These are phyloP conservation scores for Neodontobutis hainanensis DNA, from an alignment of 2,113 vertebrate species.

Conservation along the genomic window DNA sequence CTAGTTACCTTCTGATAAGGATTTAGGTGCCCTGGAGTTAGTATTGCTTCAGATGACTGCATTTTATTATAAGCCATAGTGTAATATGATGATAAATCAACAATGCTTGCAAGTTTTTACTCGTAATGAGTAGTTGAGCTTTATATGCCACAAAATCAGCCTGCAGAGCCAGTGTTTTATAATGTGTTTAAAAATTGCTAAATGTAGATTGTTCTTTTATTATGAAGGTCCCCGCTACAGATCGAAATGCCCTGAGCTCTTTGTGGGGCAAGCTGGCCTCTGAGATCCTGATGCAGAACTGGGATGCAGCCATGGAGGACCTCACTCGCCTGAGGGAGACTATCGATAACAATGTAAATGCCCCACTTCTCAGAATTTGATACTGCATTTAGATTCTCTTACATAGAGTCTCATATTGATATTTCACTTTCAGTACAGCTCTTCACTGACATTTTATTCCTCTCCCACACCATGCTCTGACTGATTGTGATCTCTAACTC, in stretches of 20 bases:
- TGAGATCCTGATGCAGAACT: constrained; percentile 98
- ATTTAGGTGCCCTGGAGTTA: no score
- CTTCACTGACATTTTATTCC: constrained; percentile 57
- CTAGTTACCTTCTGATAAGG: constrained; percentile 48
- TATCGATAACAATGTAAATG: constrained; percentile 97
- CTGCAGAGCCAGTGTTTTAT: no score
- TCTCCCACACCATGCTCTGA: constrained; percentile 49
- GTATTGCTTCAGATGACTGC: no score
- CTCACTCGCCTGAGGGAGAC: constrained; percentile 97
- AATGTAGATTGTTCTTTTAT: constrained; percentile 17
- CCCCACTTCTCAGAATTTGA: constrained; percentile 78
- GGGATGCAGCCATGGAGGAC: constrained; percentile 87
- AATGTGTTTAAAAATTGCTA: not conserved
- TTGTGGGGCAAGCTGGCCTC: constrained; percentile 98
- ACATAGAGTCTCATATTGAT: constrained; percentile 78
- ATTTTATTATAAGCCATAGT: no score
- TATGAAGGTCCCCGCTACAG: constrained; percentile 91
- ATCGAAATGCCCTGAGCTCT: constrained; percentile 96
- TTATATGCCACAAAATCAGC: no score
- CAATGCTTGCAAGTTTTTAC: no score
- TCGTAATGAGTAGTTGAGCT: no score
- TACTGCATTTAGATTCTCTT: constrained; percentile 74
- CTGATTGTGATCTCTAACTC: constrained; percentile 44
- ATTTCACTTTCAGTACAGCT: constrained; percentile 70
- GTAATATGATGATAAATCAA: no score